phyloP scores from a whole-genome alignment of 2,797 vertebrate genomes.

The Notolepis coatsorum region DNA sequence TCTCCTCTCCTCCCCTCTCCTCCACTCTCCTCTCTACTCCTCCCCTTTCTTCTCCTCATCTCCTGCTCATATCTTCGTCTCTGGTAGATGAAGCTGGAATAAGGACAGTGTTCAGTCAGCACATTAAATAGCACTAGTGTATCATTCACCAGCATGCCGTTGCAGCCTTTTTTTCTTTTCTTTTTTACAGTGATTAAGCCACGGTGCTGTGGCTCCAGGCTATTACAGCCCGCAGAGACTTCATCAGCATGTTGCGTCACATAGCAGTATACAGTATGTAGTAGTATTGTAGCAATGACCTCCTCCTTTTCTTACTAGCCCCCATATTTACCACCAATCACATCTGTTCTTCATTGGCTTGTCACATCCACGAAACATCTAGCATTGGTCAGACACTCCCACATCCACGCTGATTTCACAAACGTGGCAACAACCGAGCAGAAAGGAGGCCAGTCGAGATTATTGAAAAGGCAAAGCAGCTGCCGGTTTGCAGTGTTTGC shows the following conservation, averaged over 20 bases:
- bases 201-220: background rate
- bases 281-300: background rate
- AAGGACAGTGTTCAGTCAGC: constrained; percentile 11
- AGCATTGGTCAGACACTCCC: background rate
- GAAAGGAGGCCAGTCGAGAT: constrained; percentile 24
- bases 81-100: constrained; percentile 8
- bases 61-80: constrained; percentile 1
- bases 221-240: constrained; percentile 21
- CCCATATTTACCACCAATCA: constrained; percentile 11
- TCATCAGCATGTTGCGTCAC: constrained; percentile 9
- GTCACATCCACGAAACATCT: constrained; percentile 21
- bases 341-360: background rate
- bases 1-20: background rate
- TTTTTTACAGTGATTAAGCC: background rate
- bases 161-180: constrained; percentile 7
- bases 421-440: constrained; percentile 5
- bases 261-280: too few relatives aligned
- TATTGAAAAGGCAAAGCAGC: constrained; percentile 18
- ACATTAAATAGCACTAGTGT: constrained; percentile 16
- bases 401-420: too few relatives aligned
- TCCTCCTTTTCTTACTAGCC: background rate
- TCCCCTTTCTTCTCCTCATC: background rate
- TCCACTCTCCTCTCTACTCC: constrained; percentile 12
- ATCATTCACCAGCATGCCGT: background rate
- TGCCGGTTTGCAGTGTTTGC: background rate